A percentile compares a stretch with the other conserved stretches of the same genome.
phyloP scores from a whole-genome alignment of 2,113 vertebrate genomes.

The Epinephelus fuscoguttatus region DNA sequence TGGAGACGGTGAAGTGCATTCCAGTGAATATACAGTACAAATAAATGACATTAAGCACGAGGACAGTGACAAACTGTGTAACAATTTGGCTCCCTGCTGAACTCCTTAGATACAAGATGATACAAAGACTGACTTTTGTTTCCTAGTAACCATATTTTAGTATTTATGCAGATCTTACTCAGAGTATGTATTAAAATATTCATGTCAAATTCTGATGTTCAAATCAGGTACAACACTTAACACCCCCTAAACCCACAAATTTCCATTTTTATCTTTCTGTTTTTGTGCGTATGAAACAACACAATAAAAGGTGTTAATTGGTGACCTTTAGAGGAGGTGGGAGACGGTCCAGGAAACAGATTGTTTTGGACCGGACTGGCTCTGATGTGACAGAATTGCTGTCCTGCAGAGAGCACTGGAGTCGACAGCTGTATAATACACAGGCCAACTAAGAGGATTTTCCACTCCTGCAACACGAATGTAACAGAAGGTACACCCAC shows the following conservation, averaged over 20 bases:
- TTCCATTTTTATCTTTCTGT: not conserved
- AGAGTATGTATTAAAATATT: not conserved
- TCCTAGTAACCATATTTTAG: not conserved
- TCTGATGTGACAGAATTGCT: not conserved
- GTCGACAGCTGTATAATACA: not conserved
- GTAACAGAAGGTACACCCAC: not conserved
- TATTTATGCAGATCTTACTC: not conserved
- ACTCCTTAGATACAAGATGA: not conserved
- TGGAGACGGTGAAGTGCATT: conserved; percentile 36
- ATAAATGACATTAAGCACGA: not conserved
- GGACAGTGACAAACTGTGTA: conserved; percentile 54
- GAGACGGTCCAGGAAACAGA: not conserved
- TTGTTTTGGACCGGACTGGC: not conserved
- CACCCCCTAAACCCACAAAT: not conserved
- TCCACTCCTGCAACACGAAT: not conserved
- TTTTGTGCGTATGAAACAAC: not conserved
- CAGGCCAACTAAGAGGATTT: not conserved
- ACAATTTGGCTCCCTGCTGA: conserved; percentile 9
- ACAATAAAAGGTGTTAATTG: not conserved
- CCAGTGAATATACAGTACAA: conserved; percentile 33
- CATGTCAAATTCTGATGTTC: too few species aligned
- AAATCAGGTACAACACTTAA: not conserved
- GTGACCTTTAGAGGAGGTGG: not conserved
- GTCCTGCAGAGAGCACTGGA: not conserved
- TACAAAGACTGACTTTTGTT: not conserved